Percentiles rank a stretch among this genome's conserved stretches.
Evolutionary conservation across 2,113 vertebrate species (phyloP).

Genomic region (Strix uralensis): DNA sequence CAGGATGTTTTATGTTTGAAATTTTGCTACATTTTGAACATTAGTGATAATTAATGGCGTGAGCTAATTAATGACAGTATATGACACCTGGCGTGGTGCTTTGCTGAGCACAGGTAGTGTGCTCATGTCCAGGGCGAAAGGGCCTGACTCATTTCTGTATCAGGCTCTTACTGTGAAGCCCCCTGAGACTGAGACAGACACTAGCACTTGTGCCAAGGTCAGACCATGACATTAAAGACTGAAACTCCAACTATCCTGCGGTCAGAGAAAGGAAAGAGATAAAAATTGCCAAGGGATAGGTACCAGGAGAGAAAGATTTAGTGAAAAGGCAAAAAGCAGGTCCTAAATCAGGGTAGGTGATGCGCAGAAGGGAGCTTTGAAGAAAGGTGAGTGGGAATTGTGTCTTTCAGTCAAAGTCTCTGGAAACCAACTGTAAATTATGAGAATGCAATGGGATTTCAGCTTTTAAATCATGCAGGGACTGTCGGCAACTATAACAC

Average conservation of each 20-base stretch:
- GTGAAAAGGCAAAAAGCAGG: neutral
- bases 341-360: neutral
- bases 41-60: neutral
- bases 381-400: neutral
- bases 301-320: neutral
- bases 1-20: neutral
- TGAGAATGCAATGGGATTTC: neutral
- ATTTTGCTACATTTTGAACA: neutral
- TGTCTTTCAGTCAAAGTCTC: neutral
- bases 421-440: neutral
- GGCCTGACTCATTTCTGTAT: neutral
- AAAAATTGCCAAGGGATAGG: neutral
- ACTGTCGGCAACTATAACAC: neutral
- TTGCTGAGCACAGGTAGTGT: neutral
- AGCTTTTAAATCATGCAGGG: neutral
- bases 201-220: neutral
- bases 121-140: neutral
- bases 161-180: neutral
- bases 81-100: neutral
- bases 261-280: neutral
- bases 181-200: neutral
- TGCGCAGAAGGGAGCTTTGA: neutral
- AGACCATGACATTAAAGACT: accelerated
- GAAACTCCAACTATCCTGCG: neutral
- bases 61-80: neutral